Evolutionary conservation across 37 sponge, comb jelly and placozoan genomes (phyloP).

Genomic region (Halichondria panicea): DNA sequence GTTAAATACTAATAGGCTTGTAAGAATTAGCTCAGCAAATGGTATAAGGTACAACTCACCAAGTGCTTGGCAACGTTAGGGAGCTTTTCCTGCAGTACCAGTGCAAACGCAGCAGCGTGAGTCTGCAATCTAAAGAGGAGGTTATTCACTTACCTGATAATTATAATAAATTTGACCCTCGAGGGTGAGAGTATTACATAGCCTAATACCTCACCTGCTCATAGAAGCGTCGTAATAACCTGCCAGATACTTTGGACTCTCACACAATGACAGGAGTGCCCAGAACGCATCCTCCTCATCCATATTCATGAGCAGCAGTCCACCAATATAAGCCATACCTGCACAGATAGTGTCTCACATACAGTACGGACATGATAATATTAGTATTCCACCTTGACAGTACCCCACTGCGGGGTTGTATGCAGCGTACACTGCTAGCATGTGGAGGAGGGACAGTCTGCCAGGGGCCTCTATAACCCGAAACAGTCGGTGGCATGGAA

Average conservation of each 20-base stretch:
- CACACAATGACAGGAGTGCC: constrained; percentile 12
- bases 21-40: not conserved
- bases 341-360: not conserved
- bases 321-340: constrained; percentile 42
- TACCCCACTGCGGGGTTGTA: constrained; percentile 51
- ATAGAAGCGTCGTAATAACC: not conserved
- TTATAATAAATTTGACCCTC: too few species aligned
- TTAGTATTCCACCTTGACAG: constrained; percentile 69
- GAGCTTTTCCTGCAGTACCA: constrained; percentile 18
- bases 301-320: constrained; percentile 19
- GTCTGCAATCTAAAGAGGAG: constrained; percentile 14
- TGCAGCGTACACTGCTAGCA: constrained; percentile 12
- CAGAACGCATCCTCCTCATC: constrained; percentile 41
- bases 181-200: too few species aligned
- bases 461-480: not conserved
- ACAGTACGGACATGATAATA: too few species aligned
- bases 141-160: too few species aligned
- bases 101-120: constrained; percentile 24
- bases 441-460: constrained; percentile 5
- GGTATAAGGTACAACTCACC: not conserved
- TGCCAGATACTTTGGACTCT: constrained; percentile 3
- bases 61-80: constrained; percentile 31
- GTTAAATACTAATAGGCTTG: not conserved
- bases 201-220: not conserved
- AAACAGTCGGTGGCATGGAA: constrained; percentile 42